phyloP scores from a whole-genome alignment of 2,797 vertebrate species.

The Liparis tanakae region DNA sequence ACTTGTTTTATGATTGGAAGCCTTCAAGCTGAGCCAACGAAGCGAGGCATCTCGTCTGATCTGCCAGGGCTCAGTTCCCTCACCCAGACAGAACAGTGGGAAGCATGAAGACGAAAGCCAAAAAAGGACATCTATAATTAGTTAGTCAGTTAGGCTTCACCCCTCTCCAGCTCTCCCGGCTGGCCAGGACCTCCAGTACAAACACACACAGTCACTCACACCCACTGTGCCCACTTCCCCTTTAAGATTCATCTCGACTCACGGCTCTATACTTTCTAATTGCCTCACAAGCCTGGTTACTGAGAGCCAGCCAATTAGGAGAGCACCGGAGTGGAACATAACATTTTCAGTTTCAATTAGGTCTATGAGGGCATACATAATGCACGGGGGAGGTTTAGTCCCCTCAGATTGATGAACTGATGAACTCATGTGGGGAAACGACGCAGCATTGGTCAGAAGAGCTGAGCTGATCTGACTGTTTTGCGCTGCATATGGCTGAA shows the following conservation, averaged over 20 bases:
- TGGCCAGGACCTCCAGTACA: slow-evolving; percentile 34
- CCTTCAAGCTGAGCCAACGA: slow-evolving; percentile 52
- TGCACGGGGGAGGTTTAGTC: slow-evolving; percentile 73
- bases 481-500: slow-evolving; percentile 25
- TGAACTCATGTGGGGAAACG: slow-evolving; percentile 56
- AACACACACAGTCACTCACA: slow-evolving; percentile 37
- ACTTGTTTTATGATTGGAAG: slow-evolving; percentile 57
- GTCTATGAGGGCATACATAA: slow-evolving; percentile 80
- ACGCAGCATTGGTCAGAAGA: slow-evolving; percentile 45
- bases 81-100: slow-evolving; percentile 54
- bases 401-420: slow-evolving; percentile 62
- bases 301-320: slow-evolving; percentile 80
- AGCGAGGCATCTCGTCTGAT: slow-evolving; percentile 62
- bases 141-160: slow-evolving; percentile 55
- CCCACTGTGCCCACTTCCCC: slow-evolving; percentile 21
- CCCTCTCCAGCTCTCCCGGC: slow-evolving; percentile 46
- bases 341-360: slow-evolving; percentile 89
- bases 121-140: slow-evolving; percentile 69
- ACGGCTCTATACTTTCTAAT: slow-evolving; percentile 68
- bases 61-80: slow-evolving; percentile 60
- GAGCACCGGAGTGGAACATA: slow-evolving; percentile 82
- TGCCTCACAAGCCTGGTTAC: slow-evolving; percentile 75
- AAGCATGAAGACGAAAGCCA: slow-evolving; percentile 52
- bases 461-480: slow-evolving; percentile 53
- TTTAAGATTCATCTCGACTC: slow-evolving; percentile 53